Conservation (phyloP, 1,140 invertebrate species). For the Drosophila malerkotliana region DNA sequence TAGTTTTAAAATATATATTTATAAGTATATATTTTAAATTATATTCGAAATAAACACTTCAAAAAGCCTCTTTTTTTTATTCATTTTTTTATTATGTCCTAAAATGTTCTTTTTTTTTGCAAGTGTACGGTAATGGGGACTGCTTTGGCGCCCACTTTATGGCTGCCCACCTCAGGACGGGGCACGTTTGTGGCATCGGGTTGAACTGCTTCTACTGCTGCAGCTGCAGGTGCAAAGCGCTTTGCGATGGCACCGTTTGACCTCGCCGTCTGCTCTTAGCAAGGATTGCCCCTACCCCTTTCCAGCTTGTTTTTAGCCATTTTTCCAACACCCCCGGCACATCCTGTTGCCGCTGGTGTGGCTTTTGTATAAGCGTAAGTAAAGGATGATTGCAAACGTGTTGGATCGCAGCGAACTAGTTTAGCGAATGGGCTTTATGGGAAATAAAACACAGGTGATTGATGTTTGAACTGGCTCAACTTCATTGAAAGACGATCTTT, state of each 20-base stretch:
- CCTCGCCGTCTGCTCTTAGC: slow-evolving; percentile 24
- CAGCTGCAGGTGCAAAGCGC: slow-evolving; percentile 45
- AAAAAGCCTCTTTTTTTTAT: too few relatives aligned
- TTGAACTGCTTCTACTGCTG: slow-evolving; percentile 7
- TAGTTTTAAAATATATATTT: too few relatives aligned
- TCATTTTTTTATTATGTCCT: neutral
- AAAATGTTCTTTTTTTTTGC: slow-evolving; percentile 8
- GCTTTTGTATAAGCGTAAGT: slow-evolving; percentile 15
- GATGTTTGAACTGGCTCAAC: slow-evolving; percentile 20
- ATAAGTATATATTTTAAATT: too few relatives aligned
- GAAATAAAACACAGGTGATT: slow-evolving; percentile 27
- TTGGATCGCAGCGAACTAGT: slow-evolving; percentile 38
- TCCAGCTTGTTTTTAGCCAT: neutral
- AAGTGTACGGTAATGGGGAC: slow-evolving; percentile 30
- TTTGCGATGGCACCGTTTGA: slow-evolving; percentile 46
- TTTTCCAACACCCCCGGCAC: neutral
- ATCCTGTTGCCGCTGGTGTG: slow-evolving; percentile 2
- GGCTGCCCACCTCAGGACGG: slow-evolving; percentile 36
- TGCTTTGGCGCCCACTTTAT: slow-evolving; percentile 49
- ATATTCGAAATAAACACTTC: too few relatives aligned
- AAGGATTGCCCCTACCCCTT: neutral
- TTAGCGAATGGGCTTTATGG: slow-evolving; percentile 32
- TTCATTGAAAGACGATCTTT: neutral
- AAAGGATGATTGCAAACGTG: slow-evolving; percentile 33
- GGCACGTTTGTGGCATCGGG: slow-evolving; percentile 28